phyloP scores from a whole-genome alignment of 2,113 vertebrate species.

The Hymenochirus boettgeri region DNA sequence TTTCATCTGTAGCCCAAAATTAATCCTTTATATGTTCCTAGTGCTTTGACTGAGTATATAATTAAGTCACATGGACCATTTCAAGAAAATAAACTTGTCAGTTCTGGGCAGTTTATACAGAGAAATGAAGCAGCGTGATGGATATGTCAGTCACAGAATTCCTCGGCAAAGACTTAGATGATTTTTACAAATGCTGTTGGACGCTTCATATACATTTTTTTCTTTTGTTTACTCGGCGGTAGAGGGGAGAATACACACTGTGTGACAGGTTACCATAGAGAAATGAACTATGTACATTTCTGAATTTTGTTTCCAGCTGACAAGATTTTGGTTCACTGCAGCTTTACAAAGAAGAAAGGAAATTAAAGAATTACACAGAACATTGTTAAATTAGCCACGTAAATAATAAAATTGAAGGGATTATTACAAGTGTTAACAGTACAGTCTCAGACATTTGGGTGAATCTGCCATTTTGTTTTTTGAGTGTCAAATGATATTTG shows the following conservation, averaged over 20 bases:
- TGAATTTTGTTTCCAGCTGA: constrained; percentile 7
- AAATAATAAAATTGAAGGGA: too few species aligned
- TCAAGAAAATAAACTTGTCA: constrained; percentile 12
- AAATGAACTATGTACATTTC: constrained; percentile 14
- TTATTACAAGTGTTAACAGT: too few species aligned
- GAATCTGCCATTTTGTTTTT: too few species aligned
- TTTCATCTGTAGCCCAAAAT: neutral
- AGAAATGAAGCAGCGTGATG: constrained; percentile 10
- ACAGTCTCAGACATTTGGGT: too few species aligned
- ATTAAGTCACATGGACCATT: constrained; percentile 16
- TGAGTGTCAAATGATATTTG: too few species aligned
- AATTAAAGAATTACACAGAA: too few species aligned
- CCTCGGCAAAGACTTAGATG: constrained; percentile 13
- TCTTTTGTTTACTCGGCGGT: constrained; percentile 8
- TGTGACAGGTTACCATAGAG: constrained; percentile 18
- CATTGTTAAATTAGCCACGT: too few species aligned
- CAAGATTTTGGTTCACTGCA: neutral
- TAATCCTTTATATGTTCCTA: neutral
- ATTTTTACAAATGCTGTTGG: constrained; percentile 13
- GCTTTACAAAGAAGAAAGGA: too few species aligned
- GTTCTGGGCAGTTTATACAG: constrained; percentile 11
- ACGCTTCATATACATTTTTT: constrained; percentile 16
- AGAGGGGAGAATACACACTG: neutral
- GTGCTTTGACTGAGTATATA: constrained; percentile 2
- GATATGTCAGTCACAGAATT: constrained; percentile 17